Conservation (phyloP, 2,797 vertebrate genomes). For the Tenualosa ilisha region DNA sequence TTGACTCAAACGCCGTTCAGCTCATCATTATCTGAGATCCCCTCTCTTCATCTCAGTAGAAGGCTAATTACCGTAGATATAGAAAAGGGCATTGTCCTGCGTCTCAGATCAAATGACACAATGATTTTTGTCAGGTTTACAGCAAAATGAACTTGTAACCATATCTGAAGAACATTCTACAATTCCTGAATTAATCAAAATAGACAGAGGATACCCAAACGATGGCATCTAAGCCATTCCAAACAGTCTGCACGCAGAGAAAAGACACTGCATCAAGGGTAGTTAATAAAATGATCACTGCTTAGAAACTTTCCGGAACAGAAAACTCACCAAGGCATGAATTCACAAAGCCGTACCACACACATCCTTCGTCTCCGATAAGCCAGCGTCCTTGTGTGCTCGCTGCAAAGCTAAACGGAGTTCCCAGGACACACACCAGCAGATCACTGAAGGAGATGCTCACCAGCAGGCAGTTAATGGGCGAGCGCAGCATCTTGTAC, state of each 20-base stretch:
- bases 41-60: neutral
- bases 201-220: neutral
- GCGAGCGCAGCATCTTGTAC: slow-evolving; percentile 77
- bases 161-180: neutral
- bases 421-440: slow-evolving; percentile 78
- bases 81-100: neutral
- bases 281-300: neutral
- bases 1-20: neutral
- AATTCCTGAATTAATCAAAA: neutral
- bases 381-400: slow-evolving; percentile 81
- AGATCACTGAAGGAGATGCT: slow-evolving; percentile 80
- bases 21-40: neutral
- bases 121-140: neutral
- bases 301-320: neutral
- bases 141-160: neutral
- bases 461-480: slow-evolving; percentile 80
- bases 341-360: slow-evolving; percentile 84
- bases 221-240: neutral
- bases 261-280: neutral
- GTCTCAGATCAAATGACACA: neutral
- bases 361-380: slow-evolving; percentile 75
- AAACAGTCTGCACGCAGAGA: neutral
- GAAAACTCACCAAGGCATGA: slow-evolving; percentile 75
- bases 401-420: slow-evolving; percentile 84
- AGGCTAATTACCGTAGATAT: neutral